A percentile compares a stretch with the other conserved stretches of the same genome.
These are phyloP conservation scores for Pinna nobilis DNA, from an alignment of 1,140 invertebrate genomes.

Conservation along the genomic window DNA sequence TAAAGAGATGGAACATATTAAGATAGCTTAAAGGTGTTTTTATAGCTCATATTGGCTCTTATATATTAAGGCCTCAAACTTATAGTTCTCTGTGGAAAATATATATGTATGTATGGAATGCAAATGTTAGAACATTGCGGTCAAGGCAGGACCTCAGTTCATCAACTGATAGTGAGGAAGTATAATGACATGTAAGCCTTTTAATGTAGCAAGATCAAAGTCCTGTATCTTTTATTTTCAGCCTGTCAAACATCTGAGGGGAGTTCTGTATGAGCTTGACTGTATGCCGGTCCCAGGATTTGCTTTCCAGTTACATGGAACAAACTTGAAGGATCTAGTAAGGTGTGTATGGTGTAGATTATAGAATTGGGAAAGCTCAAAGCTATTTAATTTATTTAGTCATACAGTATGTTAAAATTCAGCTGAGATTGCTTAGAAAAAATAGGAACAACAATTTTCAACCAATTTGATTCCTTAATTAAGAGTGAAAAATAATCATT, in stretches of 20 bases:
- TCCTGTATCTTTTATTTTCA: conserved; percentile 22
- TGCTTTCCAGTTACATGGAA: conserved; percentile 61
- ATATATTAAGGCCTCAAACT: no score
- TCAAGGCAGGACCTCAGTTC: no score
- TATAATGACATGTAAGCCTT: not conserved
- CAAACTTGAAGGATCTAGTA: conserved; percentile 43
- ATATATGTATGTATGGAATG: no score
- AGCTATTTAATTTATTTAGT: not conserved
- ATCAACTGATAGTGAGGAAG: not conserved
- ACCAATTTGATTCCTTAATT: no score
- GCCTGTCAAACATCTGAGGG: conserved; percentile 58
- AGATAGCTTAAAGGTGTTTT: not conserved
- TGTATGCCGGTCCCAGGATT: conserved; percentile 60
- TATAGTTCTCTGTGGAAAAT: no score
- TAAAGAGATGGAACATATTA: no score
- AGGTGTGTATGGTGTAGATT: conserved; percentile 46
- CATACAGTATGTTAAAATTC: not conserved
- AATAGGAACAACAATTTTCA: no score
- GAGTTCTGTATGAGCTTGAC: conserved; percentile 56
- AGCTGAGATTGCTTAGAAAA: not conserved
- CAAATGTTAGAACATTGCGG: not conserved
- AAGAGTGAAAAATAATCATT: no score
- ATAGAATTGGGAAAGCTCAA: not conserved
- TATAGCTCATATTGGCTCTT: no score
- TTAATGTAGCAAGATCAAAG: no score